Base-by-base conservation (phyloP, 2,797 vertebrate species). In the Lateolabrax maculatus region DNA sequence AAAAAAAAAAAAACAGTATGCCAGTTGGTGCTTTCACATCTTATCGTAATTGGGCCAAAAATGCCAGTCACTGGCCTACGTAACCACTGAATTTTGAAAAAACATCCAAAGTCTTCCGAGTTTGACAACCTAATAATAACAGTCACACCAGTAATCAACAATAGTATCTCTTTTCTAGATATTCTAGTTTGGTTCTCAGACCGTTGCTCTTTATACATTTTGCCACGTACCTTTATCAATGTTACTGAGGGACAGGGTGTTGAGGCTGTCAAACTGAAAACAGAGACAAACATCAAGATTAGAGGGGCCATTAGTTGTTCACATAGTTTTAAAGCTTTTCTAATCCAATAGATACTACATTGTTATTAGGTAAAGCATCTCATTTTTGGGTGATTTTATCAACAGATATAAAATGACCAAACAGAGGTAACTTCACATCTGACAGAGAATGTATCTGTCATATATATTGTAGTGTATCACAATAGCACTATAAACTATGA, bases 211-310 rank as follows among this genome's bases (percentile, higher is more conserved):
- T 43, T 1, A 19, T 21, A 21, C 9, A 27, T 62, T 64, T 41
- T 58, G 39, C 15, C 49, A 84, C 88, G 56, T 94, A 99, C 98
- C 98, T 99, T 98, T 99, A 88, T 99, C 97, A 7, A 98, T 95
- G 87, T 97, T 95, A 0, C 94, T 79, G 51, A 98, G 96, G 2
- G 98, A 97, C 92, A 99, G 92, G 29, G 95, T 95, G 58, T 96
- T 95, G 70, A 99, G 95, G 86, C 98, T 97, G 64, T 96, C 97
- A 55, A 99, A 98, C 98, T 99, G 95, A 6, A 95, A 94, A 71
- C 31, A 92, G 12, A 86, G 15, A 78, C 36, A 84, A 61, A 79
- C 12, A 41, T 41, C 16, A 52, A 3, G 34, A 52, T 75, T 34
- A 80, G 27, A 58, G 7, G 3, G 25, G 5, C 7, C 15, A 49